Percentiles rank a stretch among this genome's conserved stretches.
These are phyloP conservation scores for Leucophora obtusa DNA, from an alignment of 2,888 invertebrate species.

Conservation along the genomic window DNA sequence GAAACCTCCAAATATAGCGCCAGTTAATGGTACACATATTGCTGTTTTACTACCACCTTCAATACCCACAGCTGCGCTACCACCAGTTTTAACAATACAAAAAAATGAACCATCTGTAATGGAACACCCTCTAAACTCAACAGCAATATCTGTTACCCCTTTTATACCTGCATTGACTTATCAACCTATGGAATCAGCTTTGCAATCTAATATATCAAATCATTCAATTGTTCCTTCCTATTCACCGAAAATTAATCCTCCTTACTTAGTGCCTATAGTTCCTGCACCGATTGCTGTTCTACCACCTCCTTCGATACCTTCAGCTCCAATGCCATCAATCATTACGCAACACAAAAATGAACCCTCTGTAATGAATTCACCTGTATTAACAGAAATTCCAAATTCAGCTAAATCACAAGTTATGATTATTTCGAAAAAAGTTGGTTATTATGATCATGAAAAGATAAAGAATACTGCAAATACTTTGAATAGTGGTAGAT, in stretches of 20 bases:
- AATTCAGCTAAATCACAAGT: slow-evolving; percentile 22
- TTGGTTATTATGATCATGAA: slow-evolving; percentile 15
- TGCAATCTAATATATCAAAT: too few relatives aligned
- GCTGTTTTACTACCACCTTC: slow-evolving; percentile 1
- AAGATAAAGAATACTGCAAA: slow-evolving; percentile 29
- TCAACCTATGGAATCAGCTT: too few relatives aligned
- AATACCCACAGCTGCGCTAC: background rate
- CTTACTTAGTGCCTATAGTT: background rate
- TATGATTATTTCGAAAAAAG: slow-evolving; percentile 39
- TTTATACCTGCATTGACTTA: too few relatives aligned
- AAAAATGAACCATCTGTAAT: background rate
- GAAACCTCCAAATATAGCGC: background rate
- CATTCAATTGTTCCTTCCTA: background rate
- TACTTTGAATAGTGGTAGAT: background rate
- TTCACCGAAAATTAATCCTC: background rate
- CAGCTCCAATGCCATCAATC: background rate
- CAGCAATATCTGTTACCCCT: too few relatives aligned
- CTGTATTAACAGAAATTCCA: slow-evolving; percentile 4
- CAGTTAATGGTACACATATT: slow-evolving; percentile 3
- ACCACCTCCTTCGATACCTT: background rate
- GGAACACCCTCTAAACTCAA: too few relatives aligned
- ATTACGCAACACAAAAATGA: background rate
- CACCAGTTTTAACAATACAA: background rate
- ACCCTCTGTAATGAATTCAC: background rate
- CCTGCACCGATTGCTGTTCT: background rate